Base-by-base conservation (phyloP, 2,797 vertebrate genomes). In the Yasuhikotakia modesta region DNA sequence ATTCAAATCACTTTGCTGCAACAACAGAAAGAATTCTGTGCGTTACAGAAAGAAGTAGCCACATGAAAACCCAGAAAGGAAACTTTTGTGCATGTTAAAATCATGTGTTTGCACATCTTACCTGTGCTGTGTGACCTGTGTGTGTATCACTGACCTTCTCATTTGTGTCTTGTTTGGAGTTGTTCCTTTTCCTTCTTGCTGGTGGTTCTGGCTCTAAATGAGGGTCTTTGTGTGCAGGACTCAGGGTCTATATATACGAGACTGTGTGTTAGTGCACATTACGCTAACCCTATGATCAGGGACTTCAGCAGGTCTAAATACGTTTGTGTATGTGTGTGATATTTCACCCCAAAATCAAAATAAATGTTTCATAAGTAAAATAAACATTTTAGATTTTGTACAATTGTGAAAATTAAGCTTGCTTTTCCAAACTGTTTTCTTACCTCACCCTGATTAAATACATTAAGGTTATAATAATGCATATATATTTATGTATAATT, bases 131-230 rank as follows among this genome's bases (percentile, higher is more conserved):
- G 17, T 13, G 21, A 46, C 67, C 65, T 57, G 46, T 48, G 52
- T 79, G 63, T 67, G 39, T 50, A 67, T 70, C 63, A 84, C 83
- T 84, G 63, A 84, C 83, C 83, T 84, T 82, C 73, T 99, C 97
- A 0, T 94, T 95, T 78, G 96, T 93, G 90, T 99, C 97, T 82
- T 97, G 97, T 86, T 97, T 98, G 79, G 96, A 95, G 73, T 94
- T 95, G 70, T 82, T 84, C 72, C 83, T 82, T 84, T 84, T 84
- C 68, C 81, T 84, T 84, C 83, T 72, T 64, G 83, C 75, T 69
- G 78, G 63, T 71, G 64, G 71, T 82, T 84, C 83, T 78, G 78
- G 81, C 78, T 84, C 83, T 84, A 84, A 84, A 81, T 76, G 83
- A 75, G 78, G 74, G 60, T 84, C 81, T 79, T 80, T 84, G 70